phyloP scores from a whole-genome alignment of 2,888 invertebrate genomes.

The Perizoma flavofasciatum region DNA sequence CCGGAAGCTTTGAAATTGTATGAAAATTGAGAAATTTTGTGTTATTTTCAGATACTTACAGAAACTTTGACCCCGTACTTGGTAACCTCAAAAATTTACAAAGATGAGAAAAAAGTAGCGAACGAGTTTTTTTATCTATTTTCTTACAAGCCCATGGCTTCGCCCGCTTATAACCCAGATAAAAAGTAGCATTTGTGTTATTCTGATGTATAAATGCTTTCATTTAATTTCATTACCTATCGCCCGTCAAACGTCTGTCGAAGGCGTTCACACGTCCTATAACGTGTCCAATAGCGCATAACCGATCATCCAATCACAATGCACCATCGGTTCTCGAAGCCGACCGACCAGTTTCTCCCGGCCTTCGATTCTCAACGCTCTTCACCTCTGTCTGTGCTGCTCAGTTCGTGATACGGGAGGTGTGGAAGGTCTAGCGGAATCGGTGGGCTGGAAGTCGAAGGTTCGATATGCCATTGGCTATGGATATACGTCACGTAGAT shows the following conservation, averaged over 20 bases:
- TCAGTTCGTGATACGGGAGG: conserved; percentile 34
- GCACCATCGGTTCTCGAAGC: conserved; percentile 66
- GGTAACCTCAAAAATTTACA: too few relatives aligned
- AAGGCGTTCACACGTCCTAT: conserved; percentile 57
- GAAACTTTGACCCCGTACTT: too few relatives aligned
- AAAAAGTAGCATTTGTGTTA: too few relatives aligned
- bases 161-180: too few relatives aligned
- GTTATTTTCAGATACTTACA: neutral
- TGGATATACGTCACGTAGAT: conserved; percentile 77
- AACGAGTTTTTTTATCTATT: too few relatives aligned
- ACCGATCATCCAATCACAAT: conserved; percentile 83
- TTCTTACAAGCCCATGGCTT: too few relatives aligned
- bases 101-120: too few relatives aligned
- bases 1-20: neutral
- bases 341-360: conserved; percentile 45
- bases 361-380: conserved; percentile 36
- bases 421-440: conserved; percentile 43
- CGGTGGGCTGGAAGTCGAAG: conserved; percentile 52
- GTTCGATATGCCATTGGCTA: conserved; percentile 79
- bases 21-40: neutral
- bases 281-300: conserved; percentile 79
- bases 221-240: conserved; percentile 57
- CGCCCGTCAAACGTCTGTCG: conserved; percentile 46
- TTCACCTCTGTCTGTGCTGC: conserved; percentile 23
- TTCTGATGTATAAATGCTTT: too few relatives aligned